phyloP scores from a whole-genome alignment of 2,797 vertebrate genomes.

The Pempheris klunzingeri region DNA sequence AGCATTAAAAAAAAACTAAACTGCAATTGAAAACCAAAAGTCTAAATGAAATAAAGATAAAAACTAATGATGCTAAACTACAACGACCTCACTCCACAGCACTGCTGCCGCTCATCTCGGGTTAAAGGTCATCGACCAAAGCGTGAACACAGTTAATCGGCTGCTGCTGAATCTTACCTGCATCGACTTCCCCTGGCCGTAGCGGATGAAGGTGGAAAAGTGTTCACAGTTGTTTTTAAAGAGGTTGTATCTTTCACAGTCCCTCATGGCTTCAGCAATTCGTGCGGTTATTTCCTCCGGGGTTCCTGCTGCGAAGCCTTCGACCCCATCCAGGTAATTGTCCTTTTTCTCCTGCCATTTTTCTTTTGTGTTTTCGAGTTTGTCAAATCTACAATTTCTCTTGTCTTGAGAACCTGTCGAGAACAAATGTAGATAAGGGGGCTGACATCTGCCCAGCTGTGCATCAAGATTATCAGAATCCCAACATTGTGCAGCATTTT shows the following conservation, averaged over 20 bases:
- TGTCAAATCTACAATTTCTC: not conserved
- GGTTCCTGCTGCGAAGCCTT: not conserved
- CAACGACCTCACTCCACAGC: no score
- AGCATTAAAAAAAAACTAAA: no score
- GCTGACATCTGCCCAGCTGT: no score
- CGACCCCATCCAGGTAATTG: not conserved
- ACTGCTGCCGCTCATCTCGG: no score
- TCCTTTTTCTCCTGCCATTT: rapidly evolving
- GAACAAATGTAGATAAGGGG: no score
- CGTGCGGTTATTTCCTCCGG: rapidly evolving
- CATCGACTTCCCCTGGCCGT: not conserved
- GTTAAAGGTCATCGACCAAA: no score
- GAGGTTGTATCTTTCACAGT: rapidly evolving
- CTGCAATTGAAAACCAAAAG: no score
- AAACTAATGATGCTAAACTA: no score
- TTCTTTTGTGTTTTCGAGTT: not conserved
- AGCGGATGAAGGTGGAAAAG: conserved; percentile 33
- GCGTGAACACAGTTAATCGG: no score
- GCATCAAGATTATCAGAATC: no score
- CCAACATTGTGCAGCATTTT: no score
- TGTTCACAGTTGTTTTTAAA: conserved; percentile 43
- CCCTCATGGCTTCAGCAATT: rapidly evolving
- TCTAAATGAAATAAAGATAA: no score
- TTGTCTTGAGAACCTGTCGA: not conserved
- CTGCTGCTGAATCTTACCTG: conserved; percentile 24